phyloP scores from a whole-genome alignment of 2,797 vertebrate genomes.

The Sebastes minor region DNA sequence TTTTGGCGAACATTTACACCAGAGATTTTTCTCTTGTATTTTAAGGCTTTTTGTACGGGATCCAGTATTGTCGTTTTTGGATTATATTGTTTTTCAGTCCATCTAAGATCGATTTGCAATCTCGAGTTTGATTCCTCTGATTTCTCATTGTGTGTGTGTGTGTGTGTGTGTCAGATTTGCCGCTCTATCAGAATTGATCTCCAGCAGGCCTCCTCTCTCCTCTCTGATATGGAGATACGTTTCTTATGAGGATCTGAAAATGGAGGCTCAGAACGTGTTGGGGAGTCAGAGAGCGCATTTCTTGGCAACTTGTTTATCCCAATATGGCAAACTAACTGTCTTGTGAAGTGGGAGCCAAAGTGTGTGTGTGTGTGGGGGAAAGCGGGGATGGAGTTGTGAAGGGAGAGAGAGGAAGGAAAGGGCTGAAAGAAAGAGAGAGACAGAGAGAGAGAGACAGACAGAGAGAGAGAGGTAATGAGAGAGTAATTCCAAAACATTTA shows the following conservation, averaged over 20 bases:
- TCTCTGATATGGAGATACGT: conserved; percentile 33
- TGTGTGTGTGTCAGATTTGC: not conserved
- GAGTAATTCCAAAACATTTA: conserved; percentile 68
- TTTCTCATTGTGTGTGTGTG: not conserved
- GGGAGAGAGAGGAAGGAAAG: conserved; percentile 34
- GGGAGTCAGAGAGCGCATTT: conserved; percentile 61
- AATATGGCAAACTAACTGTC: conserved; percentile 67
- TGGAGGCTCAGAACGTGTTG: conserved; percentile 43
- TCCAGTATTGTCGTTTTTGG: conserved; percentile 27
- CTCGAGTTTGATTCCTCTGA: conserved; percentile 23
- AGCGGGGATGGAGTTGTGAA: conserved; percentile 12
- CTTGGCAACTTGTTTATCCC: conserved; percentile 66
- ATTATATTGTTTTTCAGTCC: conserved; percentile 5
- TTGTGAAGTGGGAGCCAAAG: conserved; percentile 65
- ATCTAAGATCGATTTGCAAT: conserved; percentile 41
- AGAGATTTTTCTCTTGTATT: not conserved
- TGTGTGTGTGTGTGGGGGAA: conserved; percentile 24
- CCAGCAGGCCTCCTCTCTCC: not conserved
- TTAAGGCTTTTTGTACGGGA: not conserved
- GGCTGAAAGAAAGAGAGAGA: not conserved
- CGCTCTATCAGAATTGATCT: conserved; percentile 36
- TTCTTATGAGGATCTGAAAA: conserved; percentile 57
- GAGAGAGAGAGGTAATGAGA: conserved; percentile 51
- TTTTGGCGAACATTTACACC: conserved; percentile 17
- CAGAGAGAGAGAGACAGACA: too few relatives aligned